A percentile compares a stretch with the other conserved stretches of the same genome.
phyloP scores from a whole-genome alignment of 2,113 vertebrate species.

The Cacatua alba region DNA sequence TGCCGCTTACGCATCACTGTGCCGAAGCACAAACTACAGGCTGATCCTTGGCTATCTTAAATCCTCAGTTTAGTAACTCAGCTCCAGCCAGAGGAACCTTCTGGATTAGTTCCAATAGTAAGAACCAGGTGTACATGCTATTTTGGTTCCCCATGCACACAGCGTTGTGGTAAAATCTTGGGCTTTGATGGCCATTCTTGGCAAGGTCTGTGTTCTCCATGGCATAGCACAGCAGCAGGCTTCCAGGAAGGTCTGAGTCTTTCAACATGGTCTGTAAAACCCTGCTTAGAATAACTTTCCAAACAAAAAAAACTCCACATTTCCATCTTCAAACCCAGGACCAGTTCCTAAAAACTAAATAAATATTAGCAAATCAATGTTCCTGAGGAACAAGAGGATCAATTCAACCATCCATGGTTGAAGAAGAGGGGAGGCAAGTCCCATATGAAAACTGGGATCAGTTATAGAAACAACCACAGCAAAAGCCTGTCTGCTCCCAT shows the following conservation, averaged over 20 bases:
- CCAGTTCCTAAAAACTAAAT: neutral
- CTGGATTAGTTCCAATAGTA: neutral
- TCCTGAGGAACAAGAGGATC: neutral
- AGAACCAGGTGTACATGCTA: neutral
- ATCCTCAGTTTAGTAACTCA: neutral
- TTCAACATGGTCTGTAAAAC: neutral
- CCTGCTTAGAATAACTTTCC: neutral
- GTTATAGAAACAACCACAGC: neutral
- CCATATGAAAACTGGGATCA: fast-evolving
- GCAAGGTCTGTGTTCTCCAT: neutral
- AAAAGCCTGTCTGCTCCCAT: neutral
- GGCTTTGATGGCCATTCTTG: neutral
- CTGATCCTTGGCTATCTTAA: neutral
- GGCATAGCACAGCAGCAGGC: neutral
- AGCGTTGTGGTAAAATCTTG: neutral
- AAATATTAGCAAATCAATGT: neutral
- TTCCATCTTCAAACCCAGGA: neutral
- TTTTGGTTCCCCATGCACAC: neutral
- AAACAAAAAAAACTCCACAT: neutral
- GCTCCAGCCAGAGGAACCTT: neutral
- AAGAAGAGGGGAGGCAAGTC: neutral
- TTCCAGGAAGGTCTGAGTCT: neutral
- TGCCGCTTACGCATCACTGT: neutral
- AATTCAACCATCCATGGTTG: fast-evolving
- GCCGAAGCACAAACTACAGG: neutral